phyloP scores from a whole-genome alignment of 2,113 vertebrate genomes.

The Ammodytes dubius region DNA sequence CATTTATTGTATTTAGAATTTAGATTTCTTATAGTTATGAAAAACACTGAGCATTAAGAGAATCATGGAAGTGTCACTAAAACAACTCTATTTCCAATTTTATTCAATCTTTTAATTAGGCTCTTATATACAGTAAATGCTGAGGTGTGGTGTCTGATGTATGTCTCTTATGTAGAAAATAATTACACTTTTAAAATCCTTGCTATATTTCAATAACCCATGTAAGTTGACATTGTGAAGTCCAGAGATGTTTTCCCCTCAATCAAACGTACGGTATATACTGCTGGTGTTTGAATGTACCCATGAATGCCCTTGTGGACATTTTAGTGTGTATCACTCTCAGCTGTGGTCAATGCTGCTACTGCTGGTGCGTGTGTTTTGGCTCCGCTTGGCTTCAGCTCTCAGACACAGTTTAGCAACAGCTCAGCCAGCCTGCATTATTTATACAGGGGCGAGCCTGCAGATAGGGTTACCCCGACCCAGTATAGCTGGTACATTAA shows the following conservation, averaged over 20 bases:
- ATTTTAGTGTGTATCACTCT: conserved; percentile 40
- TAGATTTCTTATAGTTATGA: background rate
- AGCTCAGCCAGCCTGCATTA: conserved; percentile 89
- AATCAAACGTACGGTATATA: background rate
- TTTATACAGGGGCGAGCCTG: conserved; percentile 86
- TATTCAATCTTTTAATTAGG: background rate
- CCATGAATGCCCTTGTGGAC: conserved; percentile 9
- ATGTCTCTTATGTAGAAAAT: background rate
- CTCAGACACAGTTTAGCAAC: conserved; percentile 87
- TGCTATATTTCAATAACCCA: background rate
- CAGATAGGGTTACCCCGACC: conserved; percentile 89
- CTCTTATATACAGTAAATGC: background rate
- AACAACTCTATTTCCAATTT: background rate
- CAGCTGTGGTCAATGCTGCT: conserved; percentile 34
- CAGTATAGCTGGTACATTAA: conserved; percentile 79
- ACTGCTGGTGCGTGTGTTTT: conserved; percentile 60
- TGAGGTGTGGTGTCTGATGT: background rate
- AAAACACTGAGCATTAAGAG: conserved; percentile 1
- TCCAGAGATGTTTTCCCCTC: background rate
- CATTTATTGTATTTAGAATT: background rate
- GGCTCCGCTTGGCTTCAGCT: conserved; percentile 83
- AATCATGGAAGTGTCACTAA: background rate
- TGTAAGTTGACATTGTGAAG: background rate
- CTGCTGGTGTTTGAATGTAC: background rate
- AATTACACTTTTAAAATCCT: background rate